phyloP scores from a whole-genome alignment of 1,140 invertebrate genomes.

The Anastrepha ludens region DNA sequence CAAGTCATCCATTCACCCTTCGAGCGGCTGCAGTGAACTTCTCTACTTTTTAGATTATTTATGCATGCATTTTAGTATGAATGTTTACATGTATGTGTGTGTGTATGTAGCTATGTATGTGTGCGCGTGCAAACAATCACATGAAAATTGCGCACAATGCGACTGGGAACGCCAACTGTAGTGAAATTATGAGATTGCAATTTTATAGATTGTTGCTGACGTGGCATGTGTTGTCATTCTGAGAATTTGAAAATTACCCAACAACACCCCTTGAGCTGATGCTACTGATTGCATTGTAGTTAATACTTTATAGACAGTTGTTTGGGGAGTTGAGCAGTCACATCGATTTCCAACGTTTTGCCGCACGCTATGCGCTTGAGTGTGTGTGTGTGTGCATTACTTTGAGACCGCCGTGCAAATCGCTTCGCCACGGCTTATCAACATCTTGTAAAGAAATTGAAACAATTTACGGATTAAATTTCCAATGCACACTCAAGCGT shows the following conservation, averaged over 20 bases:
- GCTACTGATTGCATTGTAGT: slow-evolving; percentile 37
- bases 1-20: neutral
- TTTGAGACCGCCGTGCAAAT: slow-evolving; percentile 57
- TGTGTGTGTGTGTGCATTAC: neutral
- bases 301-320: slow-evolving; percentile 13
- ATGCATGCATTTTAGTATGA: slow-evolving; percentile 18
- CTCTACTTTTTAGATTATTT: slow-evolving; percentile 36
- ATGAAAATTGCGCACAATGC: neutral
- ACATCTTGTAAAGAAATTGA: slow-evolving; percentile 67
- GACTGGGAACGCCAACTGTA: neutral
- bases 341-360: slow-evolving; percentile 56
- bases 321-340: neutral
- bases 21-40: neutral
- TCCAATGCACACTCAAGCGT: slow-evolving; percentile 38
- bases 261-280: slow-evolving; percentile 33
- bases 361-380: slow-evolving; percentile 59
- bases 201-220: slow-evolving; percentile 49
- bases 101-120: neutral
- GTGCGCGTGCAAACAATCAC: neutral
- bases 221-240: slow-evolving; percentile 48
- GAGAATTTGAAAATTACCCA: slow-evolving; percentile 22
- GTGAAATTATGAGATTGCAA: slow-evolving; percentile 53
- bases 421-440: slow-evolving; percentile 73
- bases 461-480: slow-evolving; percentile 70
- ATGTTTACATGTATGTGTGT: neutral